Evolutionary conservation across 1,140 invertebrate genomes (phyloP), one percentile per base, ranked within the genome.

Genomic region (Psix sp.): DNA sequence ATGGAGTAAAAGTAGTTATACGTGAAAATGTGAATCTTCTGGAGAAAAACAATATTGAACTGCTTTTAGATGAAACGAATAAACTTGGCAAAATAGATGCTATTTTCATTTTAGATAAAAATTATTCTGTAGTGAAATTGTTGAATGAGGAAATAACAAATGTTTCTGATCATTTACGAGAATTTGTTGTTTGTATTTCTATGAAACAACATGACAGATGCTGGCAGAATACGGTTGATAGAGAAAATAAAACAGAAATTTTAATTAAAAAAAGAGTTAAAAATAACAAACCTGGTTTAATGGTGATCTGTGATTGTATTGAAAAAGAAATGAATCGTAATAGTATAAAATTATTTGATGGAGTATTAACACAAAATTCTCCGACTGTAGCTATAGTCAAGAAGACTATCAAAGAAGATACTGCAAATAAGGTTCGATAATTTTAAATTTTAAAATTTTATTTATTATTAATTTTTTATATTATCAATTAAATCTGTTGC

Each of bases 21-120:
- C 51, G 56, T 0, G 39, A 70, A 20, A 40, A 75, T 13, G 1
- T 74, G 5, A 62, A 71, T 52, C 35, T 76, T 1, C 51, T 39
- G 0, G 93, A 84, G 15, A 78, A 26, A 67, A 45, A 75, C 13
- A 72, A 52, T 24, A 21, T 75, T 1, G 63, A 68, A 73, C 21
- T 63, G 1, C 43, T 80, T 13, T 16, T 77, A 2, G 59, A 75
- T 36, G 65, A 76, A 43, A 51, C 45, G 0, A 49, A 15, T 0
- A 45, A 48, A 10, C 17, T 74, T 2, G 67, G 60, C 3, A 13
- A 59, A 35, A 51, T 78, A 0, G 67, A 76, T 0, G 65, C 46
- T 1, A 62, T 79, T 18, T 76, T 77, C 18, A 67, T 76, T 35
- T 39, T 77, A 0, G 66, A 52, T 15, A 21, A 24, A 10, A 51